Conservation (phyloP, 1,140 invertebrate genomes). For the Nasonia longicornis region DNA sequence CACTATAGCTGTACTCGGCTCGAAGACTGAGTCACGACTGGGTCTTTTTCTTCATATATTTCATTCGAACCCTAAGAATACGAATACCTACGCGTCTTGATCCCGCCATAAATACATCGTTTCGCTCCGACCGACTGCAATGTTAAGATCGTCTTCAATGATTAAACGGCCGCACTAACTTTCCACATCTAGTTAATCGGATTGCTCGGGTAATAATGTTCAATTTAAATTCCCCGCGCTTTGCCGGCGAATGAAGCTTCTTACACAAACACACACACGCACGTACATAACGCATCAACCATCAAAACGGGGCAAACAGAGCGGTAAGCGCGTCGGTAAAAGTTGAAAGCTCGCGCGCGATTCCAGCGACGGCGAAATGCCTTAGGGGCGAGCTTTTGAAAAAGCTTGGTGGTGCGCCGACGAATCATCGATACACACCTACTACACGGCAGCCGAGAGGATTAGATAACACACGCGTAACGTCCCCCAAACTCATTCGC, state of each 20-base stretch:
- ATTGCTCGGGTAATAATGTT: not conserved
- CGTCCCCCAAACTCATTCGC: not conserved
- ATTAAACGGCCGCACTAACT: no score
- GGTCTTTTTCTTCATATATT: no score
- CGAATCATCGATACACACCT: not conserved
- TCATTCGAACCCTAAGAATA: no score
- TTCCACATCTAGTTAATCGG: not conserved
- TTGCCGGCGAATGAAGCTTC: not conserved
- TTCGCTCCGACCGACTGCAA: no score
- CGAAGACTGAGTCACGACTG: no score
- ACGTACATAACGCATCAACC: not conserved
- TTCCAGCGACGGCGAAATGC: not conserved
- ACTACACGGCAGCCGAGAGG: not conserved
- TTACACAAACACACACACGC: not conserved
- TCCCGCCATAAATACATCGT: no score
- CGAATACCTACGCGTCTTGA: no score
- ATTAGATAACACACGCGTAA: not conserved
- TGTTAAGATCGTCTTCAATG: no score
- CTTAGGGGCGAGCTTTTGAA: not conserved
- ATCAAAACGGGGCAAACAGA: not conserved
- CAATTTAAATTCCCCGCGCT: not conserved
- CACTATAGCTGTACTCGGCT: no score
- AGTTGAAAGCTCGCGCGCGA: not conserved
- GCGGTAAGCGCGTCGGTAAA: not conserved
- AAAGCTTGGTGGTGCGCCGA: not conserved